Evolutionary conservation across 2,797 vertebrate genomes (phyloP).

Genomic region (Alfaro cultratus): DNA sequence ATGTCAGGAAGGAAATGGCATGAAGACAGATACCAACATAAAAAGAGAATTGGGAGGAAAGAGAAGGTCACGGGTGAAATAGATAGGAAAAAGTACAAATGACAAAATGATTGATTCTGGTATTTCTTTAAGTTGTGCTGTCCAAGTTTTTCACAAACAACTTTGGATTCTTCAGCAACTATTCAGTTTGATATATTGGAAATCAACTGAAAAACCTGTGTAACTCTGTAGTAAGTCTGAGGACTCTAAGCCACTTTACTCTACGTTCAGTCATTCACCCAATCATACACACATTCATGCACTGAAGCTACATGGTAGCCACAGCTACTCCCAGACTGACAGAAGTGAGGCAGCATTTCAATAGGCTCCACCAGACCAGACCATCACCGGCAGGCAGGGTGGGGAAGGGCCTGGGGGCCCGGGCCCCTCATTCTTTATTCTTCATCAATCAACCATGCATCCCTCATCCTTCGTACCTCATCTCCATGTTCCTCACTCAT

Average conservation of each 20-base stretch:
- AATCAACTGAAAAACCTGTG: not conserved
- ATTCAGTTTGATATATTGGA: conserved; percentile 2
- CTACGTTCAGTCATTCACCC: not conserved
- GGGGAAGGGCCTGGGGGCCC: not conserved
- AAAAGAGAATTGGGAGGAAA: conserved; percentile 16
- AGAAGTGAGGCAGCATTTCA: not conserved
- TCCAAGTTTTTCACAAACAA: conserved; percentile 7
- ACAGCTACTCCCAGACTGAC: not conserved
- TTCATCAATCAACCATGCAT: not conserved
- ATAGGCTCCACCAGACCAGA: not conserved
- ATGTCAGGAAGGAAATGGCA: conserved; percentile 18
- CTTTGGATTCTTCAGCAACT: conserved; percentile 6
- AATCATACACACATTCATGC: not conserved
- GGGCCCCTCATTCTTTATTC: not conserved
- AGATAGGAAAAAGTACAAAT: conserved; percentile 21
- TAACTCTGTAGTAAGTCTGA: not conserved
- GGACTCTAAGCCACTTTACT: not conserved
- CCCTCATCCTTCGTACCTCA: not conserved
- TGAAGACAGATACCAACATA: conserved; percentile 20
- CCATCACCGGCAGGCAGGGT: not conserved
- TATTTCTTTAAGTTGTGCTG: conserved; percentile 13
- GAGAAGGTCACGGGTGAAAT: conserved; percentile 15
- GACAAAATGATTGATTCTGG: conserved; percentile 26
- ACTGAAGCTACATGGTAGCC: not conserved
- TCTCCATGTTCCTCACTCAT: not conserved